These are phyloP conservation scores for Sigmodon hispidus DNA, from an alignment of 2,113 vertebrate genomes.

Conservation along the genomic window DNA sequence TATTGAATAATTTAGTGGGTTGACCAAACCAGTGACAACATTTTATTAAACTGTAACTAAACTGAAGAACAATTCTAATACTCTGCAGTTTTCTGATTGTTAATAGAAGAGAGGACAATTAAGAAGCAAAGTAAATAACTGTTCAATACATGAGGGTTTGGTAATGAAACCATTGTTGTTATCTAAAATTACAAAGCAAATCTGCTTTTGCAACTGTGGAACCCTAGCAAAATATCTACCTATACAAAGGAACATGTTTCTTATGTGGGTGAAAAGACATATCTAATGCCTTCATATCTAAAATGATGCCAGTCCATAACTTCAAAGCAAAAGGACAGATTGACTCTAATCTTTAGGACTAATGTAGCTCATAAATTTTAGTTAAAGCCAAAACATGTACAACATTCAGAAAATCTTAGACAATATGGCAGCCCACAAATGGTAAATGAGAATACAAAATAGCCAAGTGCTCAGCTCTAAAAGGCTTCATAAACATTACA, in stretches of 20 bases:
- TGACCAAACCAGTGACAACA: no score
- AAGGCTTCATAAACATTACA: no score
- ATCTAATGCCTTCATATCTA: not conserved
- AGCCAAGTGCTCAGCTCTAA: not conserved
- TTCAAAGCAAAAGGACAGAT: not conserved
- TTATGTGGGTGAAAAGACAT: not conserved
- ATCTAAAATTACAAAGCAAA: not conserved
- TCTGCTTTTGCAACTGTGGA: rapidly evolving
- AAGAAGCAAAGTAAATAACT: not conserved
- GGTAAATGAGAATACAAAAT: not conserved
- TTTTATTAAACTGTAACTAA: not conserved
- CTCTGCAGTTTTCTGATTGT: not conserved
- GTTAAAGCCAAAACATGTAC: not conserved
- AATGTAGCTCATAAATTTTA: not conserved
- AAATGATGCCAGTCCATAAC: not conserved
- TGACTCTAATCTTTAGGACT: not conserved
- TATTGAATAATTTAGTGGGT: not conserved
- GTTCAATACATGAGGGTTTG: not conserved
- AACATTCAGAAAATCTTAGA: not conserved
- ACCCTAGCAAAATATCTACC: not conserved
- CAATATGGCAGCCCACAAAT: not conserved
- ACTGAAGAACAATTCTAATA: not conserved
- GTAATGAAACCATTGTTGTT: not conserved
- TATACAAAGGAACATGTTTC: not conserved
- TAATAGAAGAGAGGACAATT: not conserved